Conservation (phyloP, 2,113 vertebrate species). For the Thunnus maccoyii region DNA sequence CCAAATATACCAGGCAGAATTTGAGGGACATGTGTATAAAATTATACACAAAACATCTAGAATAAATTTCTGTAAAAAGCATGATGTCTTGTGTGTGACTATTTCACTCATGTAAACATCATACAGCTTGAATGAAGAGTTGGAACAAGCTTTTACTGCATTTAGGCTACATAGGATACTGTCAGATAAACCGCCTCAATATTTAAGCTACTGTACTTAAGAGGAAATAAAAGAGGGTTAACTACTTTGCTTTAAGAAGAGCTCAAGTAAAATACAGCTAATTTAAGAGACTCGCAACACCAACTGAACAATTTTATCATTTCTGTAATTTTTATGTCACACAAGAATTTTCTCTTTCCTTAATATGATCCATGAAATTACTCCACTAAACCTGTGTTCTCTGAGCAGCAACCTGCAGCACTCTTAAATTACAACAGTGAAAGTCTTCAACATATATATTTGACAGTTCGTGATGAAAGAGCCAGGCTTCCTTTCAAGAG, state of each 20-base stretch:
- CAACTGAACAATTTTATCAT: background rate
- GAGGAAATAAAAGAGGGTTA: background rate
- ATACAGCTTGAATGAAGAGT: background rate
- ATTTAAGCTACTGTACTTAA: too few relatives aligned
- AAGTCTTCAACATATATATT: constrained; percentile 26
- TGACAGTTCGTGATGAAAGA: constrained; percentile 54
- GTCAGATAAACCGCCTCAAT: too few relatives aligned
- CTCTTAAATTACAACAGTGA: background rate
- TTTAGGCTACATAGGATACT: background rate
- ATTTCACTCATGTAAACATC: background rate
- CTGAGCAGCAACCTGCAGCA: background rate
- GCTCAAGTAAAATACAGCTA: background rate
- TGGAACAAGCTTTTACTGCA: background rate
- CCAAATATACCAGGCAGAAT: background rate
- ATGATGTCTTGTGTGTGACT: background rate
- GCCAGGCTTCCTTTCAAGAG: constrained; percentile 30
- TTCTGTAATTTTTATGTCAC: background rate
- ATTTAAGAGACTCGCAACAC: background rate
- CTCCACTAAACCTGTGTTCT: constrained; percentile 13
- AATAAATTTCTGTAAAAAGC: background rate
- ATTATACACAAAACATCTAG: background rate
- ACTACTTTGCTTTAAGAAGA: background rate
- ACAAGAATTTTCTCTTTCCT: background rate
- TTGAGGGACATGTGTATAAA: background rate
- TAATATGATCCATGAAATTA: background rate